Evolutionary conservation across 2,113 vertebrate genomes (phyloP).

Genomic region (Xiphophorus hellerii): DNA sequence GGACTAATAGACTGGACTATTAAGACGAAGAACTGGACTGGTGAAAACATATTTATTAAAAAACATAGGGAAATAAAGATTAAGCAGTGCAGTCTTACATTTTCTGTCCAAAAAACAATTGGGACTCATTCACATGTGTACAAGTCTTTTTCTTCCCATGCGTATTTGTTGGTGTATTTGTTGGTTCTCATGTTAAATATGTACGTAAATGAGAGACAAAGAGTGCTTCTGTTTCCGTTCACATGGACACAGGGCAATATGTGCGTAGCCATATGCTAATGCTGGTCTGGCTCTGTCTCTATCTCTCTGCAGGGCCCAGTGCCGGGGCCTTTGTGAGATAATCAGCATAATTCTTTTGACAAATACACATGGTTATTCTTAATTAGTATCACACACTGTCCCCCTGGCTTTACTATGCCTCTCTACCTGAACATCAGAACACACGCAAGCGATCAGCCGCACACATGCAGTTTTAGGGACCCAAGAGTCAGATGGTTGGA

Average conservation of each 20-base stretch:
- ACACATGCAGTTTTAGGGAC: constrained; percentile 35
- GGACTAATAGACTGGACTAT: constrained; percentile 62
- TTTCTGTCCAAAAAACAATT: constrained; percentile 52
- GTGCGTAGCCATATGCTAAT: constrained; percentile 76
- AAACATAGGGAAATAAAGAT: constrained; percentile 35
- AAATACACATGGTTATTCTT: constrained; percentile 84
- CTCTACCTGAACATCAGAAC: constrained; percentile 74
- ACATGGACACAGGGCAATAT: constrained; percentile 1
- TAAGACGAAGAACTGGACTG: constrained; percentile 10
- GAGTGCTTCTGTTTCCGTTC: constrained; percentile 15
- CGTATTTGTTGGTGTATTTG: constrained; percentile 55
- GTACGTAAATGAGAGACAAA: constrained; percentile 18
- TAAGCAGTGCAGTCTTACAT: constrained; percentile 44
- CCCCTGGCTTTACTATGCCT: constrained; percentile 69
- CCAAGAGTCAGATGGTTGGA: constrained; percentile 14
- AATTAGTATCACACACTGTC: constrained; percentile 81
- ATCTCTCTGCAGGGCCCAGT: constrained; percentile 71
- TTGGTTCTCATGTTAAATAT: constrained; percentile 38
- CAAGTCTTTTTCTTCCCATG: constrained; percentile 47
- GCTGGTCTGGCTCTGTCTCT: constrained; percentile 61
- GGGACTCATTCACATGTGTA: constrained; percentile 54
- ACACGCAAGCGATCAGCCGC: constrained; percentile 19
- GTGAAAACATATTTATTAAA: constrained; percentile 35
- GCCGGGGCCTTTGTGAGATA: constrained; percentile 70
- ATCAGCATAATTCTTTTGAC: constrained; percentile 83